Conservation (phyloP, 2,113 vertebrate genomes). For the Probosciger aterrimus region DNA sequence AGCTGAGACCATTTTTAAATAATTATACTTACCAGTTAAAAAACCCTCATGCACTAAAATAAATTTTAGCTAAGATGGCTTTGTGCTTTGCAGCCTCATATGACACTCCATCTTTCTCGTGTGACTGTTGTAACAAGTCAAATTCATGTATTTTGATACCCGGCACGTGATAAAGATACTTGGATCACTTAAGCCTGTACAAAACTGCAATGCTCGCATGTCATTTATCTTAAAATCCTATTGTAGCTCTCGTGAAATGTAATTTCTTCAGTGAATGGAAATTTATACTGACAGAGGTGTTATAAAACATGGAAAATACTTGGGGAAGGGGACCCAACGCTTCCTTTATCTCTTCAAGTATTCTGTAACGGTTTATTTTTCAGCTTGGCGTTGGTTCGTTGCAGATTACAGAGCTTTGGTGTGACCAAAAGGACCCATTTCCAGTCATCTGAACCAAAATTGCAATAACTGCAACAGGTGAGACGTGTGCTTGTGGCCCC, state of each 20-base stretch:
- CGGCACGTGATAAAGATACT: background rate
- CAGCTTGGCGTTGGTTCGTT: background rate
- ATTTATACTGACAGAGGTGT: conserved; percentile 50
- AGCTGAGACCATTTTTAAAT: background rate
- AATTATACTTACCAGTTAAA: background rate
- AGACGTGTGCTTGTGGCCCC: background rate
- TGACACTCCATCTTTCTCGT: background rate
- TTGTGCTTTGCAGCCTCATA: background rate
- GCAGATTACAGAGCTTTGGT: background rate
- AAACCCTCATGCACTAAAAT: background rate
- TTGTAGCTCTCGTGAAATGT: conserved; percentile 4
- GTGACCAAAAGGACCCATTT: background rate
- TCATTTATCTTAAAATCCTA: conserved; percentile 50
- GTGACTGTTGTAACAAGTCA: conserved; percentile 12
- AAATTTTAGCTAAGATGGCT: background rate
- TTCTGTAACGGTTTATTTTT: background rate
- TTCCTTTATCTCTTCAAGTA: background rate
- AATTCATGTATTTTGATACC: conserved; percentile 42
- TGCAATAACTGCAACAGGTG: background rate
- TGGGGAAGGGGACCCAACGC: background rate
- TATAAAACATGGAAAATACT: conserved; percentile 22
- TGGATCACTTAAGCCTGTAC: conserved; percentile 15
- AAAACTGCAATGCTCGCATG: conserved; percentile 12
- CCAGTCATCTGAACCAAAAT: background rate
- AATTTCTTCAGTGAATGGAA: conserved; percentile 35